These are phyloP conservation scores for Grallaria varia DNA, from an alignment of 2,113 vertebrate species.

Conservation along the genomic window DNA sequence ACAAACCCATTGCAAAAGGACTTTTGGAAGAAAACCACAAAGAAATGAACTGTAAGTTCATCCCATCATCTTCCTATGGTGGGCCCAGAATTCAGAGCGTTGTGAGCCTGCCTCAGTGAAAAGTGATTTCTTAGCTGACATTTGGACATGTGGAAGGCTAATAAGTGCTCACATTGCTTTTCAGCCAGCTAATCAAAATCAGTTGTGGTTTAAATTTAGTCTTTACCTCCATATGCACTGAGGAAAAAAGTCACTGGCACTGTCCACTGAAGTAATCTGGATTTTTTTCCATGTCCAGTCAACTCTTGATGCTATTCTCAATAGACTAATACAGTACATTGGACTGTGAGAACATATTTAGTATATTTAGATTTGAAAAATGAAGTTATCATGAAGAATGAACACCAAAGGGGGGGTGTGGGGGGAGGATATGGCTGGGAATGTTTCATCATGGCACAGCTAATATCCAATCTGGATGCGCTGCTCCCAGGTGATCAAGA, in stretches of 20 bases:
- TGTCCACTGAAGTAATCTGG: neutral
- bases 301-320: slow-evolving; percentile 15
- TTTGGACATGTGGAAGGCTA: neutral
- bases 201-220: neutral
- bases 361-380: slow-evolving; percentile 35
- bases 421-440: neutral
- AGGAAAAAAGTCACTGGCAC: neutral
- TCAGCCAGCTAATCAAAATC: slow-evolving; percentile 16
- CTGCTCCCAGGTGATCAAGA: slow-evolving; percentile 12
- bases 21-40: slow-evolving; percentile 24
- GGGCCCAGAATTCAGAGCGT: neutral
- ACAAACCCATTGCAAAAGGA: neutral
- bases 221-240: neutral
- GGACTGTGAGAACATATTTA: neutral
- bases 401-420: neutral
- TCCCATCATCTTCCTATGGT: neutral
- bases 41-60: slow-evolving; percentile 26
- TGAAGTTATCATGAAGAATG: slow-evolving; percentile 24
- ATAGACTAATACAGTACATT: slow-evolving; percentile 30
- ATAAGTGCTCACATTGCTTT: neutral
- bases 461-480: neutral
- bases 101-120: neutral
- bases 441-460: slow-evolving; percentile 13
- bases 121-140: slow-evolving; percentile 35
- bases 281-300: slow-evolving; percentile 28